Evolutionary conservation across 37 sponge, comb jelly and placozoan genomes (phyloP).

Genomic region (Petrosia ficiformis): DNA sequence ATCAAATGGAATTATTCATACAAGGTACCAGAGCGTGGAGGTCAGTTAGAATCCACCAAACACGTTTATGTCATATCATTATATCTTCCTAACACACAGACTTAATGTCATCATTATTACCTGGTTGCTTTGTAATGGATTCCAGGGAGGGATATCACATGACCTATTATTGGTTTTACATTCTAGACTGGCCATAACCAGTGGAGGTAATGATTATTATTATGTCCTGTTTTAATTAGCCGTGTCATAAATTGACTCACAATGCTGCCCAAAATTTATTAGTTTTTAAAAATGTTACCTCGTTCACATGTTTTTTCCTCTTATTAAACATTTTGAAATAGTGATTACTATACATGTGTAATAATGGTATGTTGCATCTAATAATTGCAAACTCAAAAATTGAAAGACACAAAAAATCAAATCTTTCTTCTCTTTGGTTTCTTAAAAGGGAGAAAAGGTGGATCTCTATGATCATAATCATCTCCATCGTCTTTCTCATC

Average conservation of each 20-base stretch:
- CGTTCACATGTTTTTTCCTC: no score
- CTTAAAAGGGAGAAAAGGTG: slow-evolving; percentile 29
- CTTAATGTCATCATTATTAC: slow-evolving; percentile 32
- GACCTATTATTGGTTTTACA: slow-evolving; percentile 72
- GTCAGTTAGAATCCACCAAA: background rate
- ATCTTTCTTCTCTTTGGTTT: no score
- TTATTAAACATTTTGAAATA: no score
- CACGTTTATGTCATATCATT: background rate
- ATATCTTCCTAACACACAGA: background rate
- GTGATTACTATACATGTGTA: no score
- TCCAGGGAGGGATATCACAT: slow-evolving; percentile 61
- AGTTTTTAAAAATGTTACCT: no score
- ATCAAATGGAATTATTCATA: slow-evolving; percentile 57
- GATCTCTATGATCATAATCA: slow-evolving; percentile 22
- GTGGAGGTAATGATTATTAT: no score
- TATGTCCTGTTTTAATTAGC: no score
- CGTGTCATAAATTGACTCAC: no score
- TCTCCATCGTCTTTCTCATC: slow-evolving; percentile 15
- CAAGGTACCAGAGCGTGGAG: slow-evolving; percentile 4
- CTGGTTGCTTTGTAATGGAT: slow-evolving; percentile 55
- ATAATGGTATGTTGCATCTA: no score
- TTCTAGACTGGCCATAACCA: slow-evolving; percentile 59
- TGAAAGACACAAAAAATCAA: no score
- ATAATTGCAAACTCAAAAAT: no score
- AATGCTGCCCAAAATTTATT: no score